Evolutionary conservation across 2,113 vertebrate genomes (phyloP), one percentile per base, ranked within the genome.

Genomic region (Emydura subglobosa): DNA sequence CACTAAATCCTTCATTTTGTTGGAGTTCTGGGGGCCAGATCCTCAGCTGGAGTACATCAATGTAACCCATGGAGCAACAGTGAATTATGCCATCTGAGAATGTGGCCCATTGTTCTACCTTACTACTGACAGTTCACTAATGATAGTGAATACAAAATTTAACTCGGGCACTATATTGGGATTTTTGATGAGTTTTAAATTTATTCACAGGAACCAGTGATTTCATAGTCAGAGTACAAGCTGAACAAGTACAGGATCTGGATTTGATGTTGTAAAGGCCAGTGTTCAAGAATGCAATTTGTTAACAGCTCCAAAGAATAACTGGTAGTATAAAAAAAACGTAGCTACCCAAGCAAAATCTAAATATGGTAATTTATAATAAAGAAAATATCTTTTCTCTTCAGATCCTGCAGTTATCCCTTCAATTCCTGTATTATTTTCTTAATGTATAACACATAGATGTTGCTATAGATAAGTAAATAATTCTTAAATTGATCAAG

Each of bases 331-430:
- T 89, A 61, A 89, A 80, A 93, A 84, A 0, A 7, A 3, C 61
- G 7, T 86, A 65, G 50, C 51, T 29, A 49, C 53, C 76, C 39
- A 83, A 83, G 44, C 44, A 74, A 94, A 94, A 92, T 55, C 49
- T 61, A 91, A 94, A 90, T 57, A 57, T 82, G 51, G 55, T 53
- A 85, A 85, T 51, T 94, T 92, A 72, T 93, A 95, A 94, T 54
- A 91, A 76, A 91, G 80, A 92, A 92, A 78, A 87, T n/a, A 11
- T 1, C 84, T 92, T 84, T 88, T 88, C 39, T 85, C 91, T 79
- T 61, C 47, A 3, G 7, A 82, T 49, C 49, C 82, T 12, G 39
- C 92, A 95, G 90, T 57, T 93, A 95, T 80, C 83, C 47, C 44
- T 93, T 95, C 54, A 87, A 79, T 74, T 85, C 47, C 59, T 68